Percentiles rank a stretch among this genome's conserved stretches.
phyloP scores from a whole-genome alignment of 1,140 invertebrate species.

The Euwallacea fornicatus region DNA sequence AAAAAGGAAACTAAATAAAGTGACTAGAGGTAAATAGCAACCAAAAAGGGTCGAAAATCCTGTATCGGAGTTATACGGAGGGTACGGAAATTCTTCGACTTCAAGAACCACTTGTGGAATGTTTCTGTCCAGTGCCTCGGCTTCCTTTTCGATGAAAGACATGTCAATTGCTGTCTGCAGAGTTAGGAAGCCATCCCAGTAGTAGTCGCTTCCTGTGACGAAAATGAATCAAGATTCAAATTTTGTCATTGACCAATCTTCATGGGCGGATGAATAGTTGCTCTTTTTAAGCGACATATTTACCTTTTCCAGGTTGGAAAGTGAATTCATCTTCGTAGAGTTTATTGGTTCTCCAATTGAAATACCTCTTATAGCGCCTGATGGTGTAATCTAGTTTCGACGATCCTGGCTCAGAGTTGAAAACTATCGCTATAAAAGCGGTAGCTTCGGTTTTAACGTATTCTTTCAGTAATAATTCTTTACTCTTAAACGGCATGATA shows the following conservation, averaged over 20 bases:
- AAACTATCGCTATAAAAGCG: slow-evolving; percentile 43
- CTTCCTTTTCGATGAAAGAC: slow-evolving; percentile 44
- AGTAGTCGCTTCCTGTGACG: slow-evolving; percentile 39
- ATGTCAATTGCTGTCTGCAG: slow-evolving; percentile 47
- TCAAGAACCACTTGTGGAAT: slow-evolving; percentile 37
- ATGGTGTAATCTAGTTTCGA: slow-evolving; percentile 45
- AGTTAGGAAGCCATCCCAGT: slow-evolving; percentile 45
- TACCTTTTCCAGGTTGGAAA: slow-evolving; percentile 28
- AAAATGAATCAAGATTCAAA: not conserved
- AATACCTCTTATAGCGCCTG: slow-evolving; percentile 26
- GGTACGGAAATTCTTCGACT: slow-evolving; percentile 48
- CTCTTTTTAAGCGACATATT: not conserved
- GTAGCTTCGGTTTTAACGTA: slow-evolving; percentile 36
- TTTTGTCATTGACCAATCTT: not conserved
- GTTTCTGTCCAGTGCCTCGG: not conserved
- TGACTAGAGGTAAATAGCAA: slow-evolving; percentile 46
- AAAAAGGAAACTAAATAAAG: slow-evolving; percentile 50
- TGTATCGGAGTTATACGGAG: slow-evolving; percentile 46
- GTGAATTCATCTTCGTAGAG: slow-evolving; percentile 23
- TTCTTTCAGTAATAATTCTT: slow-evolving; percentile 36
- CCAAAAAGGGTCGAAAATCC: slow-evolving; percentile 43
- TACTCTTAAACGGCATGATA: slow-evolving; percentile 38
- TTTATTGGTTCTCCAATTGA: slow-evolving; percentile 21
- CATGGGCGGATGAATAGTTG: not conserved
- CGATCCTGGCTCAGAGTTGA: slow-evolving; percentile 38